Percentiles rank a stretch among this genome's conserved stretches.
phyloP scores from a whole-genome alignment of 2,888 invertebrate genomes.

The Oxytorus armatus region DNA sequence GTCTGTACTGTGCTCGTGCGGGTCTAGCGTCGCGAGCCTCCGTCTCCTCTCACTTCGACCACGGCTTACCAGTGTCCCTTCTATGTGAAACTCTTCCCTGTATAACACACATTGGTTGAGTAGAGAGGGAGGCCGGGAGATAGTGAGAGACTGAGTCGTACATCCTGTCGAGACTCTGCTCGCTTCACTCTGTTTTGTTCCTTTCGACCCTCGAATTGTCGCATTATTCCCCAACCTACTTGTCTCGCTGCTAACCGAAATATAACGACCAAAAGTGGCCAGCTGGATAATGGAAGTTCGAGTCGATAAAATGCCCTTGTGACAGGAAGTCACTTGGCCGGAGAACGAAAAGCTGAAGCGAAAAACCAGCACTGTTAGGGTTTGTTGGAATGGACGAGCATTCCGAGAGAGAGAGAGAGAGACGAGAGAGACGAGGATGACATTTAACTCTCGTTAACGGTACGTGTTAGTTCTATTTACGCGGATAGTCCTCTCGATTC shows the following conservation, averaged over 20 bases:
- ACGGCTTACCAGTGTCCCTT: constrained; percentile 29
- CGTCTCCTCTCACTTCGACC: constrained; percentile 21
- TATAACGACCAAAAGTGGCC: constrained; percentile 54
- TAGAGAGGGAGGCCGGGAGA: constrained; percentile 7
- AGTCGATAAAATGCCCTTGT: constrained; percentile 59
- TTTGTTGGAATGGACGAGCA: neutral
- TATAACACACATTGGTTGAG: constrained; percentile 42
- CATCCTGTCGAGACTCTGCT: constrained; percentile 61
- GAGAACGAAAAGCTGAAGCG: constrained; percentile 39
- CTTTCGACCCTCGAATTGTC: constrained; percentile 58
- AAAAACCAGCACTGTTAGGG: neutral
- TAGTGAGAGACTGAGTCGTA: constrained; percentile 40
- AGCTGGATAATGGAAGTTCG: constrained; percentile 60
- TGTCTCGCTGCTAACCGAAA: constrained; percentile 38
- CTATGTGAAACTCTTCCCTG: constrained; percentile 40
- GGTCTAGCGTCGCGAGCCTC: constrained; percentile 45
- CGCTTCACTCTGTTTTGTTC: constrained; percentile 57
- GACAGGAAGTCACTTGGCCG: constrained; percentile 58
- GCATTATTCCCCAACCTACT: constrained; percentile 39
- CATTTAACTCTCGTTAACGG: constrained; percentile 63
- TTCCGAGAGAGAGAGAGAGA: neutral
- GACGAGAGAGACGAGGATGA: constrained; percentile 33
- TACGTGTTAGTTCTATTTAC: constrained; percentile 54
- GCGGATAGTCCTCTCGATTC: constrained; percentile 43
- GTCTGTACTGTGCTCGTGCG: constrained; percentile 59